A percentile compares a stretch with the other conserved stretches of the same genome.
phyloP scores from a whole-genome alignment of 2,888 invertebrate species.

The Tortricodes alternella region DNA sequence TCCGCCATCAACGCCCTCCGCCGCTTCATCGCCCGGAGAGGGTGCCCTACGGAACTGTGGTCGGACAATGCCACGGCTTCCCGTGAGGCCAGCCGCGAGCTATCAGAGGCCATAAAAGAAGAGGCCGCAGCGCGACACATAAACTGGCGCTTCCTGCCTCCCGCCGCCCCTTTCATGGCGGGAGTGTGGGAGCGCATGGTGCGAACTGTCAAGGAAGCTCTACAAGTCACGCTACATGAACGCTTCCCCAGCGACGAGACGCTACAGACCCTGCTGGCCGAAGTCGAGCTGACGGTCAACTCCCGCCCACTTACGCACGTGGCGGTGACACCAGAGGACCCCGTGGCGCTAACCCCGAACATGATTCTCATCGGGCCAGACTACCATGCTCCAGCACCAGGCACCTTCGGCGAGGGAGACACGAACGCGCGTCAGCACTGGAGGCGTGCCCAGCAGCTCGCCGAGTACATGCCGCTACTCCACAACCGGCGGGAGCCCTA shows the following conservation, averaged over 20 bases:
- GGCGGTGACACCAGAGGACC: not conserved
- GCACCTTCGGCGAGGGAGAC: not conserved
- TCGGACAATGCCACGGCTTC: not conserved
- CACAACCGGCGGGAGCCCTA: not conserved
- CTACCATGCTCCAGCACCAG: not conserved
- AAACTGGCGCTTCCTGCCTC: not conserved
- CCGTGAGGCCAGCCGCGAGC: not conserved
- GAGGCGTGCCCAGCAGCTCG: not conserved
- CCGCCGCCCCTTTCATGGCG: not conserved
- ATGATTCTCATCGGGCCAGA: not conserved
- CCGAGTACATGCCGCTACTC: not conserved
- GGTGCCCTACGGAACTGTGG: not conserved
- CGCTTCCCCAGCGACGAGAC: not conserved
- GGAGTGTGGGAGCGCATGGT: not conserved
- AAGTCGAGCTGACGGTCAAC: not conserved
- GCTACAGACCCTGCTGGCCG: not conserved
- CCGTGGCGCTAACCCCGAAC: not conserved
- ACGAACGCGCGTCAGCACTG: not conserved
- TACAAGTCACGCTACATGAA: not conserved
- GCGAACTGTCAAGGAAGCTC: not conserved
- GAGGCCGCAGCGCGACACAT: not conserved
- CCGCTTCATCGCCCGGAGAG: not conserved
- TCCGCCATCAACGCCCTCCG: not conserved
- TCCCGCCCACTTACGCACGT: not conserved
- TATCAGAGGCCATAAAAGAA: not conserved